These are phyloP conservation scores for Gambelia wislizenii DNA, from an alignment of 2,797 vertebrate species.

Conservation along the genomic window DNA sequence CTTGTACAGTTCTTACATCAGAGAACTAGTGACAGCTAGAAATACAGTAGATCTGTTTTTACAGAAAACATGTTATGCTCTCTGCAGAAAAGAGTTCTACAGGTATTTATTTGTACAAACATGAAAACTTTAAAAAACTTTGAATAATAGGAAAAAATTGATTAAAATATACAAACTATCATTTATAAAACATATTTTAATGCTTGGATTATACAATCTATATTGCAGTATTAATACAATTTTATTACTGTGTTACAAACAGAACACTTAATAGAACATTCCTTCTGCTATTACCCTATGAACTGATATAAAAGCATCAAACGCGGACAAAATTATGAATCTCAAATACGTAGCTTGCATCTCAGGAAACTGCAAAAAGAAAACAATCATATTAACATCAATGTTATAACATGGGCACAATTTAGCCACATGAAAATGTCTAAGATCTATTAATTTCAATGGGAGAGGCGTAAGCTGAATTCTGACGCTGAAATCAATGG, in stretches of 20 bases:
- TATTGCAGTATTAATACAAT: constrained; percentile 54
- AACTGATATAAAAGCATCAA: constrained; percentile 93
- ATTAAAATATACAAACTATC: constrained; percentile 48
- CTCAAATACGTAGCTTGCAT: constrained; percentile 86
- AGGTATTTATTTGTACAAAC: background rate
- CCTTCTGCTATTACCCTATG: constrained; percentile 84
- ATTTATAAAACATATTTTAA: constrained; percentile 61
- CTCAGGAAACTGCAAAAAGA: constrained; percentile 82
- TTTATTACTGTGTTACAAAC: background rate
- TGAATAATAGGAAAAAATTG: background rate
- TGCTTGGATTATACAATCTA: constrained; percentile 48
- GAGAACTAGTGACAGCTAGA: background rate
- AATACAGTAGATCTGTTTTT: background rate
- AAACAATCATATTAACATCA: constrained; percentile 3
- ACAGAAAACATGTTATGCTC: background rate
- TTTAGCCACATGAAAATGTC: background rate
- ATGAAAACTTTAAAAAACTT: background rate
- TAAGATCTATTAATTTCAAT: background rate
- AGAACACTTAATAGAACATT: constrained; percentile 42
- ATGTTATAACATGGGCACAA: background rate
- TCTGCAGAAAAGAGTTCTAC: no score
- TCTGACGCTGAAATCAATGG: background rate
- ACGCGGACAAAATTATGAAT: constrained; percentile 90
- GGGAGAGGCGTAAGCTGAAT: background rate
- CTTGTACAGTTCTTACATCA: background rate